Evolutionary conservation across 2,888 invertebrate genomes (phyloP).

Genomic region (Meteorus colon): DNA sequence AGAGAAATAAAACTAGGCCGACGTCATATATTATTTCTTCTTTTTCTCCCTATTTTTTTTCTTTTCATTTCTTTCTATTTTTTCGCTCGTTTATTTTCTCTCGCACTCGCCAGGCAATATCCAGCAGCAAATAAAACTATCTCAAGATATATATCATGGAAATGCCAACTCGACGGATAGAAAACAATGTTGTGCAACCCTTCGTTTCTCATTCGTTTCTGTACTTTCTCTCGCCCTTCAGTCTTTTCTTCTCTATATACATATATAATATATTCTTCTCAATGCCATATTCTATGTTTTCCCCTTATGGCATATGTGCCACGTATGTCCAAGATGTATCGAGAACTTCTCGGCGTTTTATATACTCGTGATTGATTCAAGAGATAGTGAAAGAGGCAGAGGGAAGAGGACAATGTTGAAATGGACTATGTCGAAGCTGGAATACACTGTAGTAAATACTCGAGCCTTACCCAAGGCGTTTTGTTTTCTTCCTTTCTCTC

Average conservation of each 20-base stretch:
- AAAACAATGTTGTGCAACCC: slow-evolving; percentile 35
- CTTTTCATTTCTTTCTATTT: background rate
- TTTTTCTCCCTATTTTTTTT: slow-evolving; percentile 16
- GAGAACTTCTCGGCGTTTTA: slow-evolving; percentile 16
- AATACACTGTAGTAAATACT: slow-evolving; percentile 35
- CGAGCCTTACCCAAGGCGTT: slow-evolving; percentile 18
- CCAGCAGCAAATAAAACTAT: slow-evolving; percentile 34
- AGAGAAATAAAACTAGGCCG: slow-evolving; percentile 24
- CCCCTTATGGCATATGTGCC: slow-evolving; percentile 8
- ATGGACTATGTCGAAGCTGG: slow-evolving; percentile 5
- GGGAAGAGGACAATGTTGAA: background rate
- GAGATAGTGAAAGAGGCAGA: background rate
- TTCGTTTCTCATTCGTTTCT: slow-evolving; percentile 20
- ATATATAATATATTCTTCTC: slow-evolving; percentile 3
- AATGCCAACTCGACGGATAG: slow-evolving; percentile 19
- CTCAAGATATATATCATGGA: slow-evolving; percentile 33
- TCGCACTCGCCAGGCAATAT: slow-evolving; percentile 21
- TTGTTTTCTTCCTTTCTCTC: background rate
- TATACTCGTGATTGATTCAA: slow-evolving; percentile 27
- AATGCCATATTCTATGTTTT: background rate
- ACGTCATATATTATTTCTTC: background rate
- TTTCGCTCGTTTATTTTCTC: slow-evolving; percentile 2
- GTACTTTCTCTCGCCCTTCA: slow-evolving; percentile 5
- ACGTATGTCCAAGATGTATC: slow-evolving; percentile 33
- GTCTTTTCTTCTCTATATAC: background rate